Conservation (phyloP, 2,797 vertebrate species). For the Pantherophis alleghaniensis region DNA sequence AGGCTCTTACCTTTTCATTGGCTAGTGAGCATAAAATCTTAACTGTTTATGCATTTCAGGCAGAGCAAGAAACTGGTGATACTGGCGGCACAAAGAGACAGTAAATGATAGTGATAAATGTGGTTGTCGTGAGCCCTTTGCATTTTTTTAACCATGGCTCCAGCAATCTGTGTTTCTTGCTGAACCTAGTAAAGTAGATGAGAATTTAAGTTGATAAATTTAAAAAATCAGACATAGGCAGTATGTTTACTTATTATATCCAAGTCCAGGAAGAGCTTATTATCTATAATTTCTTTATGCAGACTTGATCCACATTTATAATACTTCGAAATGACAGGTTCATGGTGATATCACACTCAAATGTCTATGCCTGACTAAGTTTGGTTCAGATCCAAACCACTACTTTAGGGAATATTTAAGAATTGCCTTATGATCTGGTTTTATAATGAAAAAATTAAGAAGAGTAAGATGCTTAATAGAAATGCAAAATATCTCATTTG, state of each 20-base stretch:
- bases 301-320: not conserved
- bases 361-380: not conserved
- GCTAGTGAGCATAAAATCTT: constrained; percentile 32
- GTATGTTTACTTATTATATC: constrained; percentile 1
- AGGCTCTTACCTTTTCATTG: constrained; percentile 58
- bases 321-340: not conserved
- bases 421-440: not conserved
- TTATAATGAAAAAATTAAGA: not conserved
- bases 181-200: not conserved
- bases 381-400: not conserved
- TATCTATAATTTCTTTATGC: not conserved
- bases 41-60: not conserved
- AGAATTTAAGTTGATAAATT: not conserved
- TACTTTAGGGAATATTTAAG: not conserved
- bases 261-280: not conserved
- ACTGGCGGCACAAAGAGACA: not conserved
- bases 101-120: constrained; percentile 16
- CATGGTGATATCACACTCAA: not conserved
- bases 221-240: not conserved
- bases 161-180: not conserved
- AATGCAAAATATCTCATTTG: not conserved
- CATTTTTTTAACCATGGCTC: not conserved
- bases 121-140: not conserved
- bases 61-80: not conserved
- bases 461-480: not conserved